Evolutionary conservation across 2,888 invertebrate genomes (phyloP), one percentile per base, ranked within the genome.

Genomic region (Aporophyla nigra): DNA sequence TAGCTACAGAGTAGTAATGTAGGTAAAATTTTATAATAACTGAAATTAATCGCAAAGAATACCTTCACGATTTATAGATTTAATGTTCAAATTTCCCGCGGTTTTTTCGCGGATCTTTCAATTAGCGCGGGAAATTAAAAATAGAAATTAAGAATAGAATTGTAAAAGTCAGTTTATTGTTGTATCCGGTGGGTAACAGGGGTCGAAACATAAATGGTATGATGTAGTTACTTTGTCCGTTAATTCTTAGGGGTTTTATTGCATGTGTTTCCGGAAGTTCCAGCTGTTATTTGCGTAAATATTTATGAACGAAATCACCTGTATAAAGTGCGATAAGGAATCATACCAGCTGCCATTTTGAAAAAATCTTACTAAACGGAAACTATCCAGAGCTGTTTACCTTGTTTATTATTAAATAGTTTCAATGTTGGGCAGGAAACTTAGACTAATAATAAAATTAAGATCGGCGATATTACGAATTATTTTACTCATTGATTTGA

Each of bases 11-110:
- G 19, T 33, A 58, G 66, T 40, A 24, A 67, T 77, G 62, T 54
- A 40, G 54, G 70, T 76, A 76, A 75, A 71, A 85, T 84, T n/a
- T 19, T 12, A 58, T 75, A 56, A 69, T 67, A 49, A 61, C 43
- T 80, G 49, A 61, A 54, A 74, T 70, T 27, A 69, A 70, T 74
- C 54, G 66, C 53, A 53, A n/a, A 10, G 12, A 21, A 79, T 68
- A 65, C 19, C 61, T 69, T 33, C 27, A 75, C 63, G 75, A 74
- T 56, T 65, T 49, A 53, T 62, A 27, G 12, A 4, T 56, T 27
- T 40, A 54, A 40, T 33, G 24, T 21, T 71, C 33, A 43, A 33
- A 59, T 78, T 62, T 62, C 9, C 49, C 24, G 74, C 58, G 49
- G 67, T 62, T 76, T 58, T 19, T 40, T 63, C 5, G 7, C 14